A percentile compares a stretch with the other conserved stretches of the same genome.
Conservation (phyloP, 2,113 vertebrate species). For the Vulpes lagopus region DNA sequence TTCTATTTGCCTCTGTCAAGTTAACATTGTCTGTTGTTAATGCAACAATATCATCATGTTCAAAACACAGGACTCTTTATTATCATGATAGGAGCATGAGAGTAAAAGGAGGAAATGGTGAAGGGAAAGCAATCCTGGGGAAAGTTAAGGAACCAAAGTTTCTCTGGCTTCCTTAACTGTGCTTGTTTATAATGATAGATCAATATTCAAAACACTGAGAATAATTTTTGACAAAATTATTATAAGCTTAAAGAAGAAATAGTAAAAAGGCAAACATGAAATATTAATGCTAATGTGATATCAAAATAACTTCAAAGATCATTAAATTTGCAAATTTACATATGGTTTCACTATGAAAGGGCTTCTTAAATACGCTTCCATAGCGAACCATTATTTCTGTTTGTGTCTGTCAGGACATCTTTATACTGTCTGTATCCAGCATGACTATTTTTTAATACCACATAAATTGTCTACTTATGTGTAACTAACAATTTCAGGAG, state of each 20-base stretch:
- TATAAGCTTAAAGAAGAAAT: background rate
- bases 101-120: background rate
- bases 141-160: background rate
- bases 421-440: background rate
- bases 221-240: background rate
- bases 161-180: background rate
- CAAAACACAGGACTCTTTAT: constrained; percentile 39
- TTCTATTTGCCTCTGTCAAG: constrained; percentile 81
- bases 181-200: background rate
- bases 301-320: background rate
- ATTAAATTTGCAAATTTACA: constrained; percentile 1
- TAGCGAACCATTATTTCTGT: background rate
- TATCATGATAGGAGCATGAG: background rate
- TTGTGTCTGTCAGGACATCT: background rate
- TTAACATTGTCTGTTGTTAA: constrained; percentile 80
- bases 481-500: background rate
- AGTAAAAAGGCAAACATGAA: constrained; percentile 29
- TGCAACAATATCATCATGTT: background rate
- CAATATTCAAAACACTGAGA: background rate
- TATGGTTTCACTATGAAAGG: background rate
- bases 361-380: constrained; percentile 24
- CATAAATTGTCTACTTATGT: background rate
- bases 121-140: background rate
- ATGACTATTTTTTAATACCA: background rate
- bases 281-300: background rate